phyloP scores from a whole-genome alignment of 2,113 vertebrate genomes.

The Pedetes capensis region DNA sequence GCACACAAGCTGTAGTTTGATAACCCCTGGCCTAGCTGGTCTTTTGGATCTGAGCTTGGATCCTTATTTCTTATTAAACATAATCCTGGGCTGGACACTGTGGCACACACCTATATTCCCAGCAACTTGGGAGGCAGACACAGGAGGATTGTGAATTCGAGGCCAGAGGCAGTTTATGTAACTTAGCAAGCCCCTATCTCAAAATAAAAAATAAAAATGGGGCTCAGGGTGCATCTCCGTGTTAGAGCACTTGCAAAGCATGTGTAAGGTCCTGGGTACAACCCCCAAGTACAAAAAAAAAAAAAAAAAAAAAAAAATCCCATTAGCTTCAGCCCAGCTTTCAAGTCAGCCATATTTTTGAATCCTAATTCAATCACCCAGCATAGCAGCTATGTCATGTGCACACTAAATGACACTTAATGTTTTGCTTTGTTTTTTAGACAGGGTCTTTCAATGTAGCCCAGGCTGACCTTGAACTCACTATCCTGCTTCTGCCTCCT shows the following conservation, averaged over 20 bases:
- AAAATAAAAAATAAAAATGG: no score
- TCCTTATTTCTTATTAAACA: constrained; percentile 21
- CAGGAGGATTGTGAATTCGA: no score
- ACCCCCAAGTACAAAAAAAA: no score
- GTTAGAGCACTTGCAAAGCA: no score
- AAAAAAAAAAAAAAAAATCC: no score
- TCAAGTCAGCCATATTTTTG: neutral
- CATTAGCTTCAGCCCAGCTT: neutral
- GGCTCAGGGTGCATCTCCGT: no score
- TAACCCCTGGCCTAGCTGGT: neutral
- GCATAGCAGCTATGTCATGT: neutral
- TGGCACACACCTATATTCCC: no score
- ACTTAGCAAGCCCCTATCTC: no score
- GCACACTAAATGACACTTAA: neutral
- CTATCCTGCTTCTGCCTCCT: neutral
- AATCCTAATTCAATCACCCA: neutral
- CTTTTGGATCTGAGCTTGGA: neutral
- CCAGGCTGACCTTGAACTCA: neutral
- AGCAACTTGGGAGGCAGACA: no score
- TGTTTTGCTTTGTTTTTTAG: neutral
- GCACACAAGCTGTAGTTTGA: neutral
- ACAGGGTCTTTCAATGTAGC: neutral
- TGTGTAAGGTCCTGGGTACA: no score
- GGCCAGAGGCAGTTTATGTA: no score
- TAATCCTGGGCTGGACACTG: no score